These are phyloP conservation scores for Acrobasis repandana DNA, from an alignment of 2,888 invertebrate genomes.

Conservation along the genomic window DNA sequence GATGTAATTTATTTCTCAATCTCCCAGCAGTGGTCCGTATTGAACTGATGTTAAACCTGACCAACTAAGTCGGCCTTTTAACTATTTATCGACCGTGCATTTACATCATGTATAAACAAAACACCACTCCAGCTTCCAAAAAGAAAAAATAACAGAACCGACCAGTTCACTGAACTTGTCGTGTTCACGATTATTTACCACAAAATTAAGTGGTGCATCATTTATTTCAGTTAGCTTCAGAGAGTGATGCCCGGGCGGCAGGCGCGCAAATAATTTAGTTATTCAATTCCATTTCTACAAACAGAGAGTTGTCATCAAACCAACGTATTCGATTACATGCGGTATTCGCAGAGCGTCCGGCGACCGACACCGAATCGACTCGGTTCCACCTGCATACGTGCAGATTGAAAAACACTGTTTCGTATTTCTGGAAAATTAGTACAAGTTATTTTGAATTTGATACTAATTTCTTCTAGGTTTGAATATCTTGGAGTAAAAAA, in stretches of 20 bases:
- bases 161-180: constrained; percentile 18
- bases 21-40: no score
- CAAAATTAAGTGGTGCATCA: constrained; percentile 24
- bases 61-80: no score
- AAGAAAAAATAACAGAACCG: constrained; percentile 5
- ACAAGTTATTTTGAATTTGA: neutral
- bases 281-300: constrained; percentile 45
- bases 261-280: constrained; percentile 51
- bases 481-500: no score
- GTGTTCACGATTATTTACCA: constrained; percentile 16
- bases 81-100: no score
- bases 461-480: no score
- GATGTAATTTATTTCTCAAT: no score
- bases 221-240: constrained; percentile 26
- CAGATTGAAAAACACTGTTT: constrained; percentile 50
- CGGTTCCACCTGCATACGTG: constrained; percentile 45
- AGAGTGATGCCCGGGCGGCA: constrained; percentile 23
- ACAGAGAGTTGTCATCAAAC: constrained; percentile 30
- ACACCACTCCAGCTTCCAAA: neutral
- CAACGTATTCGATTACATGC: neutral
- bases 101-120: neutral
- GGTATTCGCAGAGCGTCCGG: constrained; percentile 25
- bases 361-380: constrained; percentile 60
- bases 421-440: neutral
- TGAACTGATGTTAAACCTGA: no score